Conservation (phyloP, 2,888 invertebrate species). For the Ryuthela nishihirai region DNA sequence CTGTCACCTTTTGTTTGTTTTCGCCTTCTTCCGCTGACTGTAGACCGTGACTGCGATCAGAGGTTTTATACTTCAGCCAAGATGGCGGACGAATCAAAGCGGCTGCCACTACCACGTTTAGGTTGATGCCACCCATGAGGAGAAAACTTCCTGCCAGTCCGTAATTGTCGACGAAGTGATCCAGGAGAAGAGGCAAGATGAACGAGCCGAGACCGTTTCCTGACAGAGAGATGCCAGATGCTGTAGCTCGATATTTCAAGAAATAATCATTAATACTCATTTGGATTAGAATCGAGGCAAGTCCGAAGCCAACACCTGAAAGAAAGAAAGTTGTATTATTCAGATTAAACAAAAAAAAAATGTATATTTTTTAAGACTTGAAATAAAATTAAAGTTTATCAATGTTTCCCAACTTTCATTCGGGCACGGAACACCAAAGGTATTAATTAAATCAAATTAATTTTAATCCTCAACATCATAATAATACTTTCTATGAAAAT, state of each 20-base stretch:
- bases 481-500: no score
- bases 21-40: no score
- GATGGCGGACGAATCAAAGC: constrained; percentile 8
- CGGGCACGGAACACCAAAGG: no score
- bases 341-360: not conserved
- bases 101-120: constrained; percentile 23
- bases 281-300: constrained; percentile 30
- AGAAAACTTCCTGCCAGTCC: constrained; percentile 34
- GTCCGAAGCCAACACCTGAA: constrained; percentile 36
- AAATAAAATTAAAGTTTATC: no score
- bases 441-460: not conserved
- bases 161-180: constrained; percentile 26
- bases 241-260: constrained; percentile 27
- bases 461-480: not conserved
- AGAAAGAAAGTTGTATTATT: not conserved
- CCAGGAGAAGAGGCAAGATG: constrained; percentile 32
- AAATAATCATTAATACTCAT: constrained; percentile 41
- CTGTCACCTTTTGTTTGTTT: no score
- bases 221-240: constrained; percentile 37
- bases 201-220: constrained; percentile 40
- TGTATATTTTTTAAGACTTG: not conserved
- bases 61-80: not conserved
- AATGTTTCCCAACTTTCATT: no score
- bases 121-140: constrained; percentile 27
- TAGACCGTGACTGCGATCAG: no score